These are phyloP conservation scores for Tenthredo notha DNA, from an alignment of 2,888 invertebrate species.

Conservation along the genomic window DNA sequence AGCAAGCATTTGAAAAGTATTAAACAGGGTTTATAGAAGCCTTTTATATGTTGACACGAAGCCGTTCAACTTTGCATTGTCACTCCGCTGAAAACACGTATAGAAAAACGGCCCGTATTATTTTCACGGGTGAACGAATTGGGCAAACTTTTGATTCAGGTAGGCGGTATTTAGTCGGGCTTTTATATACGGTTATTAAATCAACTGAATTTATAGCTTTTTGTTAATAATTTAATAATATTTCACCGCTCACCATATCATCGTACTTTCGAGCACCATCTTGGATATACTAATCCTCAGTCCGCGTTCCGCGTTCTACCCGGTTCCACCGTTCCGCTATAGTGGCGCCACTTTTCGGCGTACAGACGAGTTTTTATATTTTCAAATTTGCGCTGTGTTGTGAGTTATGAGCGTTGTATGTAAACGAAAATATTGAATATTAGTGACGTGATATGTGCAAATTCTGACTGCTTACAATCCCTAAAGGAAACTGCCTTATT, in stretches of 20 bases:
- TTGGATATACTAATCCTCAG: slow-evolving; percentile 77
- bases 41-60: slow-evolving; percentile 54
- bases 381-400: neutral
- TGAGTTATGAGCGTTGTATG: neutral
- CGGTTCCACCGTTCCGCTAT: slow-evolving; percentile 33
- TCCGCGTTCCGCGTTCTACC: slow-evolving; percentile 37
- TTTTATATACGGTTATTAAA: neutral
- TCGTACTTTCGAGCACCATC: slow-evolving; percentile 99
- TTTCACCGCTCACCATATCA: slow-evolving; percentile 89
- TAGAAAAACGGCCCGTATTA: neutral
- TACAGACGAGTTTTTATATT: neutral
- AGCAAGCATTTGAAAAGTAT: neutral
- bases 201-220: neutral
- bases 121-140: neutral
- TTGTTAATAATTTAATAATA: slow-evolving; percentile 24
- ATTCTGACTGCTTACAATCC: neutral
- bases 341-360: neutral
- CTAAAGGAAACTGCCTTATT: neutral
- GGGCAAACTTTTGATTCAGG: neutral
- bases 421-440: neutral
- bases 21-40: neutral
- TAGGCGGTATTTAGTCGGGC: neutral
- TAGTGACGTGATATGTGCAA: neutral
- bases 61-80: slow-evolving; percentile 74
- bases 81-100: slow-evolving; percentile 62